Percentiles rank a stretch among this genome's conserved stretches.
Conservation (phyloP, 2,888 invertebrate species). For the Magallana nippona region DNA sequence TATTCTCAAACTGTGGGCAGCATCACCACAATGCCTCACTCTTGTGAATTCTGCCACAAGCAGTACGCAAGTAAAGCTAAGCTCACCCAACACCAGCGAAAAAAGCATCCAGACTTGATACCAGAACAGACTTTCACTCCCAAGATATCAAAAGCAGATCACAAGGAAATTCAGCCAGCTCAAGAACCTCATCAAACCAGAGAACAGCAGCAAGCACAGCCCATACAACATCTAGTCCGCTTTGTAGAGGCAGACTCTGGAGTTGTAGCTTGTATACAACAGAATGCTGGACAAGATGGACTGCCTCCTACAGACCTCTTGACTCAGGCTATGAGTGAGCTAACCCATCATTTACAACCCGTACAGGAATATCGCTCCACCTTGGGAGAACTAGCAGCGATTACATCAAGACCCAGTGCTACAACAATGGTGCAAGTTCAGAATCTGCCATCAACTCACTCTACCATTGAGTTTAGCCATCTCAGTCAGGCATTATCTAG, state of each 20-base stretch:
- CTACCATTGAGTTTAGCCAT: constrained; percentile 72
- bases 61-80: constrained; percentile 90
- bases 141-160: constrained; percentile 53
- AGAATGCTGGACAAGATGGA: constrained; percentile 49
- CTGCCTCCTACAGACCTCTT: constrained; percentile 78
- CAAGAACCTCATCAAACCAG: constrained; percentile 43
- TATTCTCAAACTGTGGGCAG: constrained; percentile 88
- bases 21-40: constrained; percentile 86
- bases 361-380: constrained; percentile 64
- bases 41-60: constrained; percentile 90
- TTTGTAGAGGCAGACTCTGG: constrained; percentile 47
- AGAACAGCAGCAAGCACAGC: constrained; percentile 40
- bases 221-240: constrained; percentile 51
- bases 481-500: constrained; percentile 68
- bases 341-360: constrained; percentile 73
- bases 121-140: constrained; percentile 51
- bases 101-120: constrained; percentile 79
- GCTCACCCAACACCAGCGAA: constrained; percentile 82
- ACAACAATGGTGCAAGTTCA: constrained; percentile 65
- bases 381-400: constrained; percentile 53
- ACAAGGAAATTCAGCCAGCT: constrained; percentile 39
- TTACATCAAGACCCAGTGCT: constrained; percentile 55
- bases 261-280: constrained; percentile 37
- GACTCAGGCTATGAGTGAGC: constrained; percentile 81
- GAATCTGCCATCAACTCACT: constrained; percentile 54